Evolutionary conservation across 1,140 invertebrate species (phyloP).

Genomic region (Tribolium madens): DNA sequence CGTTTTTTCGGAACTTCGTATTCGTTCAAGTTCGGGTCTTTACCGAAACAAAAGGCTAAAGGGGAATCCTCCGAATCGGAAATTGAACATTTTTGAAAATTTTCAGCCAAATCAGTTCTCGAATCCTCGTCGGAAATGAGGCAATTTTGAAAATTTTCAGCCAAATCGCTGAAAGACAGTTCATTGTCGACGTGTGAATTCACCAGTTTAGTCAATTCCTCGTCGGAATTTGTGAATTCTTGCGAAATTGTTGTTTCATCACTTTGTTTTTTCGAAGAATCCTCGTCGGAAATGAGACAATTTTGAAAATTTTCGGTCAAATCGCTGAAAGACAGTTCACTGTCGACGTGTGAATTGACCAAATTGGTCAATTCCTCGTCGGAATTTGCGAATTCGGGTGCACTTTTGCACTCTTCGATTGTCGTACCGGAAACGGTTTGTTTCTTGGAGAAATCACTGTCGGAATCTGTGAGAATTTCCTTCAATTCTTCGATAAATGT

Average conservation of each 20-base stretch:
- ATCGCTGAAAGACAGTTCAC: background rate
- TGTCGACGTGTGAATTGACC: background rate
- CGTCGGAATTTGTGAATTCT: background rate
- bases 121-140: background rate
- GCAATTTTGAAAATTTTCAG: background rate
- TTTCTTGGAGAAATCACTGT: background rate
- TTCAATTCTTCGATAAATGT: constrained; percentile 12
- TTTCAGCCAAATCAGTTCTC: background rate
- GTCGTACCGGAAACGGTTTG: background rate
- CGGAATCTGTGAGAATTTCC: constrained; percentile 7
- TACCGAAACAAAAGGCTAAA: background rate
- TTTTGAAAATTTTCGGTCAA: background rate
- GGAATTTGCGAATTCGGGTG: background rate
- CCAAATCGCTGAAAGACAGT: background rate
- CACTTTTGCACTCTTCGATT: background rate
- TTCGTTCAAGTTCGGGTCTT: constrained; percentile 1
- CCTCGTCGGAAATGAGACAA: background rate
- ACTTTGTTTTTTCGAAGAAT: too few species aligned
- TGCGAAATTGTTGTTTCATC: background rate
- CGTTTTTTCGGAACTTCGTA: constrained; percentile 54
- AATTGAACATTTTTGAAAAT: too few species aligned
- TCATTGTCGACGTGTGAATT: background rate
- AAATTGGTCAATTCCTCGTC: background rate
- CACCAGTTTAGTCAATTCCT: background rate
- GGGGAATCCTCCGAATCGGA: too few species aligned